Evolutionary conservation across 2,888 invertebrate species (phyloP).

Genomic region (Leptopilina myrica): DNA sequence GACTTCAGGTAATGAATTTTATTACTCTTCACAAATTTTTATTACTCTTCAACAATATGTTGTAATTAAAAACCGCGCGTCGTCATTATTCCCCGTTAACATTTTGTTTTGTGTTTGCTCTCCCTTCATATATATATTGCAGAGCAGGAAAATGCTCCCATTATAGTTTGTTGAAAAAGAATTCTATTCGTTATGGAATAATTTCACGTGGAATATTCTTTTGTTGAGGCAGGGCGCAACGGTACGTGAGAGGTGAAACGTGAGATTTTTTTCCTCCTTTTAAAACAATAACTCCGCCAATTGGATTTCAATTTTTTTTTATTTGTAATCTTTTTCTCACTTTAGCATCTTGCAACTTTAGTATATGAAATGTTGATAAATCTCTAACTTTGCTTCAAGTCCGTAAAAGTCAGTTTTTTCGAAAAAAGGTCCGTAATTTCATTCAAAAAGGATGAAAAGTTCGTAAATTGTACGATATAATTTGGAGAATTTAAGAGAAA

Average conservation of each 20-base stretch:
- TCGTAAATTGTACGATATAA: too few relatives aligned
- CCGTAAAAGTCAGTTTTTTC: too few relatives aligned
- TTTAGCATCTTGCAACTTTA: too few relatives aligned
- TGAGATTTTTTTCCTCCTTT: conserved; percentile 19
- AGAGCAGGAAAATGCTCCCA: neutral
- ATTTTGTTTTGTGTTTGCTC: neutral
- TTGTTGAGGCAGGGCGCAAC: conserved; percentile 28
- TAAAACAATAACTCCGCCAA: conserved; percentile 23
- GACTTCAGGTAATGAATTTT: conserved; percentile 70
- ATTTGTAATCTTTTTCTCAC: too few relatives aligned
- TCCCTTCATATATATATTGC: neutral
- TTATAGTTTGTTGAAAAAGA: conserved; percentile 28
- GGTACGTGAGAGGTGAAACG: conserved; percentile 40
- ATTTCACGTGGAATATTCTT: conserved; percentile 22
- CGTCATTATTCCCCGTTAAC: conserved; percentile 34
- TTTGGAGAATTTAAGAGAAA: too few relatives aligned
- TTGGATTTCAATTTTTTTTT: neutral
- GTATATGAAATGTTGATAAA: too few relatives aligned
- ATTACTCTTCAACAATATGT: neutral
- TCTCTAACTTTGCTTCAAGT: too few relatives aligned
- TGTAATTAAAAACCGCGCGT: conserved; percentile 20
- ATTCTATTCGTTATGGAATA: conserved; percentile 26
- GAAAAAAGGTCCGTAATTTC: too few relatives aligned
- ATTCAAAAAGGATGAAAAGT: too few relatives aligned
- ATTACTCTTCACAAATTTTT: neutral